Evolutionary conservation across 2,888 invertebrate genomes (phyloP), one percentile per base, ranked within the genome.

Genomic region (Shargacucullia verbasci): DNA sequence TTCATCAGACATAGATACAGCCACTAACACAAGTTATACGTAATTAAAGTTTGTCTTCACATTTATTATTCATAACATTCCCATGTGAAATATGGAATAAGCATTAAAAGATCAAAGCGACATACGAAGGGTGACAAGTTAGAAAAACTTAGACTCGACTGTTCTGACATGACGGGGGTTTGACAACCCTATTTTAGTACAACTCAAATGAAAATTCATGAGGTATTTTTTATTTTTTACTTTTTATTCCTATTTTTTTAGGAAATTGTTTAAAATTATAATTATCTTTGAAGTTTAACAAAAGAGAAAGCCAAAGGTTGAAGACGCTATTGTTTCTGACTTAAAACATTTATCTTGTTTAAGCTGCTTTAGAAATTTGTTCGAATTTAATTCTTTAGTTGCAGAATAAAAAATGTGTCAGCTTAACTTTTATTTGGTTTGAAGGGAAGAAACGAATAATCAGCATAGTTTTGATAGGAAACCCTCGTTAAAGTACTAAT

Each of bases 121-220:
- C 70, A 68, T 71, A 70, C 64, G 61, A 73, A 66, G 77, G 79
- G 78, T 75, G 80, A 79, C 80, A 78, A 76, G 69, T 72, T 70
- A 70, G 69, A 78, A 79, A 79, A 79, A 78, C 71, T 71, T 64
- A 74, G 68, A 62, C 60, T 45, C 59, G 73, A 69, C 72, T 69
- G 73, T 69, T 61, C 46, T 65, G 69, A 72, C 71, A 59, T 83
- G 83, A 83, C 60, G 57, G 75, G 73, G 82, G 84, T 83, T 74
- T 84, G 85, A 85, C 85, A 81, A 75, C 73, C 75, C 80, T 79
- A 83, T 85, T 84, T 84, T 78, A 68, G 82, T 78, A 73, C 55
- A 55, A 45, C 54, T 58, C 58, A 50, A 77, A 77, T 67, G 58
- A 66, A 67, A 66, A 61, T 73, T 65, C 60, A 71, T 62, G 40